These are phyloP conservation scores for Sarcophaga variegata DNA, from an alignment of 2,888 invertebrate genomes.

Conservation along the genomic window DNA sequence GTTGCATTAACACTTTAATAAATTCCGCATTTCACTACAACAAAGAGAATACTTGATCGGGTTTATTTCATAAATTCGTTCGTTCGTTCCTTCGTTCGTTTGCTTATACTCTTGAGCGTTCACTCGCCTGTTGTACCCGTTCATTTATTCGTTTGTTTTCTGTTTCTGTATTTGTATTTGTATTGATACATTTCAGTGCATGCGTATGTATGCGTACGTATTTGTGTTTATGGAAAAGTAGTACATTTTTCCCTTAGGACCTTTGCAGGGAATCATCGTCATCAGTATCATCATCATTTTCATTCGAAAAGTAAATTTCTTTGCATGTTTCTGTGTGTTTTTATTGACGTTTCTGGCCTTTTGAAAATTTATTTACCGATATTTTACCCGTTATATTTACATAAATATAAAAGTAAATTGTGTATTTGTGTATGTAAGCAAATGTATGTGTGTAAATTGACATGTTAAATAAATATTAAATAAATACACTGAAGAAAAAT, in stretches of 20 bases:
- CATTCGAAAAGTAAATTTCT: neutral
- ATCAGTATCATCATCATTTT: neutral
- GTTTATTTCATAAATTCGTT: neutral
- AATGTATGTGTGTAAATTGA: neutral
- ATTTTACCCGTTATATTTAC: constrained; percentile 13
- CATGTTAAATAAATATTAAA: constrained; percentile 22
- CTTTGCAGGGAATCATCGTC: neutral
- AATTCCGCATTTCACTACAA: constrained; percentile 46
- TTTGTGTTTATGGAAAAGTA: neutral
- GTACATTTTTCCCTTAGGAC: neutral
- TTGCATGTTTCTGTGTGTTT: neutral
- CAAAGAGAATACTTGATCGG: constrained; percentile 61
- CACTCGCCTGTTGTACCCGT: neutral
- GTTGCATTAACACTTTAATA: constrained; percentile 64
- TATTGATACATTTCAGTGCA: neutral
- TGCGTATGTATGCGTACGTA: neutral
- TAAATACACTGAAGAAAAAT: constrained; percentile 6
- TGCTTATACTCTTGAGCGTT: neutral
- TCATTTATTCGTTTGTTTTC: constrained; percentile 8
- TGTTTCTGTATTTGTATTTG: neutral
- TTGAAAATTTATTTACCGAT: constrained; percentile 12
- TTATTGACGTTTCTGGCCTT: constrained; percentile 7
- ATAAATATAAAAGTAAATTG: constrained; percentile 6
- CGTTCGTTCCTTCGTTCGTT: neutral
- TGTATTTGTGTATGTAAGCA: neutral